Evolutionary conservation across 2,113 vertebrate species (phyloP).

Genomic region (Hucho hucho): DNA sequence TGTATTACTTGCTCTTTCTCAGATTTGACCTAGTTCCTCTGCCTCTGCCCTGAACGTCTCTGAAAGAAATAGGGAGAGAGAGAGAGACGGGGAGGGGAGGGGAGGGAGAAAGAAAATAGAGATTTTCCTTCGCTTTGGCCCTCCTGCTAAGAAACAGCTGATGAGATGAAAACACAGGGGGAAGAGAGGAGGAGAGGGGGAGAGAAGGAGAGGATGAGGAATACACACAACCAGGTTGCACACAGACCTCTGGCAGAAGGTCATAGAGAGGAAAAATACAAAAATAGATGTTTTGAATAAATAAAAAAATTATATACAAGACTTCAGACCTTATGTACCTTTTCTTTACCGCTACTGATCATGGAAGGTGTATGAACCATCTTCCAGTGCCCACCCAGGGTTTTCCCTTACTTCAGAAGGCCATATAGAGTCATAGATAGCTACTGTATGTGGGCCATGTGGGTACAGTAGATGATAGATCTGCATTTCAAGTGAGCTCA

Average conservation of each 20-base stretch:
- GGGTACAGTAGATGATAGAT: not conserved
- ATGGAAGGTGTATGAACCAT: too few relatives aligned
- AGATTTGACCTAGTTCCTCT: constrained; percentile 59
- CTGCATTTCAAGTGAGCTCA: not conserved
- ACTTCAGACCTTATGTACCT: too few relatives aligned
- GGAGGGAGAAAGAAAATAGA: not conserved
- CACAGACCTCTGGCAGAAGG: too few relatives aligned
- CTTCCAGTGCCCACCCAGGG: too few relatives aligned
- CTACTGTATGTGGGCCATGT: not conserved
- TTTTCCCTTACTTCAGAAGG: too few relatives aligned
- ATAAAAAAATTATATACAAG: too few relatives aligned
- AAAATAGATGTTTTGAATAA: too few relatives aligned
- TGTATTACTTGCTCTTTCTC: not conserved
- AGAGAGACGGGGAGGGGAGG: not conserved
- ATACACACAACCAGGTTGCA: not conserved
- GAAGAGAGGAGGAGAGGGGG: not conserved
- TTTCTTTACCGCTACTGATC: too few relatives aligned
- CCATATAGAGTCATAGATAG: too few relatives aligned
- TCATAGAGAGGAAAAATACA: too few relatives aligned
- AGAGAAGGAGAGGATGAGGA: not conserved
- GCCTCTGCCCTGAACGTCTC: constrained; percentile 37
- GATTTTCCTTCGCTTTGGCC: constrained; percentile 13
- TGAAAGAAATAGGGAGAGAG: not conserved
- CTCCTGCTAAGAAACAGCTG: constrained; percentile 28
- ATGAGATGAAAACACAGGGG: not conserved